phyloP scores from a whole-genome alignment of 2,113 vertebrate genomes.

The Phyllostomus hastatus region DNA sequence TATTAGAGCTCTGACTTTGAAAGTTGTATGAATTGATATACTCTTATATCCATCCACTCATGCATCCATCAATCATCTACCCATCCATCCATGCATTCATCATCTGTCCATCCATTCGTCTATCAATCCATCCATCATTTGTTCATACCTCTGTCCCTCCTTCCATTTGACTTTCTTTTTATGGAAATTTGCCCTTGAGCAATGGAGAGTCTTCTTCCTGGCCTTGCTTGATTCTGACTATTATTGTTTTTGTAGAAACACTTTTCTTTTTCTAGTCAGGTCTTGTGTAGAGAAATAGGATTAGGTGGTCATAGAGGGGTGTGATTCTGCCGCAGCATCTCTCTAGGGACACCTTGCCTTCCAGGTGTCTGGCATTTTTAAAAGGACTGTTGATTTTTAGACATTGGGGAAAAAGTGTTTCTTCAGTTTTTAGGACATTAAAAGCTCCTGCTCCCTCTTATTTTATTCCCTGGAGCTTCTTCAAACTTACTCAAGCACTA shows the following conservation, averaged over 20 bases:
- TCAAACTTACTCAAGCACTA: background rate
- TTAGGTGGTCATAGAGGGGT: background rate
- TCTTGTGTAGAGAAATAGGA: background rate
- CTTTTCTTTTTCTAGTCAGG: background rate
- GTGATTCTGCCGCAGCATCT: background rate
- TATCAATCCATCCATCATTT: background rate
- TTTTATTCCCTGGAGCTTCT: background rate
- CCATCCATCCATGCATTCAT: background rate
- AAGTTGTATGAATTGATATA: background rate
- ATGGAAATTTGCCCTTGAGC: background rate
- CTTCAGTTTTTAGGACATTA: background rate
- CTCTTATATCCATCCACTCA: background rate
- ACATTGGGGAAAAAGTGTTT: background rate
- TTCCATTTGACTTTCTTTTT: background rate
- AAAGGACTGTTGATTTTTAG: constrained; percentile 9
- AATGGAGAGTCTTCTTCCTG: background rate
- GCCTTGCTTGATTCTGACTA: background rate
- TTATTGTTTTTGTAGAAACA: background rate
- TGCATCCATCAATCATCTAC: too few relatives aligned
- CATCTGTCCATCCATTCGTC: too few relatives aligned
- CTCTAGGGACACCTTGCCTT: background rate
- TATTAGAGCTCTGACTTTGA: background rate
- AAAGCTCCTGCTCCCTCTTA: background rate
- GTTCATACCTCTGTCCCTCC: background rate
- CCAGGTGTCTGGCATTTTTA: constrained; percentile 3